Evolutionary conservation across 2,888 invertebrate genomes (phyloP), one percentile per base, ranked within the genome.

Genomic region (Andrena chrysosceles): DNA sequence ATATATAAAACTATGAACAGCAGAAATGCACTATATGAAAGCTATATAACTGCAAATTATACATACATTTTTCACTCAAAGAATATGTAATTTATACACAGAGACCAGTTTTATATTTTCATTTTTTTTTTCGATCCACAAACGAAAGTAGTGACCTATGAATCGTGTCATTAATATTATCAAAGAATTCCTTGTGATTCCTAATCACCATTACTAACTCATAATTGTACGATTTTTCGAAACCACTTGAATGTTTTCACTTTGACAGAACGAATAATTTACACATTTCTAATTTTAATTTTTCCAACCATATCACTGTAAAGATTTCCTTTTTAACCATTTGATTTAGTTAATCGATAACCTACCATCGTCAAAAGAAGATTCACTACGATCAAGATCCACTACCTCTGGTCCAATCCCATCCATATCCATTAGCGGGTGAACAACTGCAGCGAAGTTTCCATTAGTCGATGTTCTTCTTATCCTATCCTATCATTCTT

Each of bases 291-390:
- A 31, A n/a, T 67, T 42, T n/a, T 33, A 52, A 59, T 35, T 54
- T 69, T n/a, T n/a, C 8, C 23, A 69, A 66, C 23, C 29, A 49
- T 6, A 20, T 31, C 23, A 3, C 29, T 42, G 26, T 35, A 35
- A 67, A 59, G 20, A 23, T 10, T 42, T 66, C 81, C 60, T 78
- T 74, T 68, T 63, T 69, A 64, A 78, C 81, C 85, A 60, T 16
- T 48, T 63, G n/a, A 89, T 88, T 52, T 79, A 93, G 93, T 81
- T 91, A 56, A 87, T 92, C 75, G 90, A 90, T 77, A 80, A 64
- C 69, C 70, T 90, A 62, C 86, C 89, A n/a, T 70, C 85, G 29
- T 87, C 87, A 26, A 90, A 83, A 78, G 92, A 92, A 79, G 90
- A 91, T 77, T 84, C 90, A 10, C 54, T 87, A 49, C 89, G 81